A percentile compares a stretch with the other conserved stretches of the same genome.
These are phyloP conservation scores for Halisarca cf. caerulea DNA, from an alignment of 37 sponge, comb jelly and placozoan species.

Conservation along the genomic window DNA sequence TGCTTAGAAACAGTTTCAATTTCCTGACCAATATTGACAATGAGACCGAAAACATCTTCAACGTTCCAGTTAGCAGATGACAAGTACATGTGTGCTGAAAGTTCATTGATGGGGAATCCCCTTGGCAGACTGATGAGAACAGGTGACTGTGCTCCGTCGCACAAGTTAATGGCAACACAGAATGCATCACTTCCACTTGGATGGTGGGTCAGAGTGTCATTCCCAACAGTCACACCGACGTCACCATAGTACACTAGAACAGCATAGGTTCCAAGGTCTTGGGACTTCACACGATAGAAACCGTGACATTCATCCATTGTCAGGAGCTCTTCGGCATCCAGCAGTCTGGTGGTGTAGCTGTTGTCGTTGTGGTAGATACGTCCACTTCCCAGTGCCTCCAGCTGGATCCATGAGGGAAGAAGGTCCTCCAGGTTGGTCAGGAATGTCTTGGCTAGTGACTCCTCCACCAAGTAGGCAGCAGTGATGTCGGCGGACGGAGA, in stretches of 20 bases:
- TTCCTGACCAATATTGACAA: background rate
- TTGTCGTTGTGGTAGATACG: background rate
- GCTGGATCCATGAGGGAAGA: slow-evolving; percentile 16
- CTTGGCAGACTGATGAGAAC: slow-evolving; percentile 3
- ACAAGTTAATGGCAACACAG: slow-evolving; percentile 19
- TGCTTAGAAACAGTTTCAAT: background rate
- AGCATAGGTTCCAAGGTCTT: slow-evolving; percentile 4
- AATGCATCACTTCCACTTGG: background rate
- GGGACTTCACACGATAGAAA: background rate
- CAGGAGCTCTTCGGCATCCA: background rate
- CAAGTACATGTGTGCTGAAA: background rate
- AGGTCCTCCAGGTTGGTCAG: background rate
- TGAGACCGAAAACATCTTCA: background rate
- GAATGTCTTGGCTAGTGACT: slow-evolving; percentile 20
- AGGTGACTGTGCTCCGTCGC: background rate
- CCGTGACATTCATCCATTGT: background rate
- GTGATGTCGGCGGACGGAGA: background rate
- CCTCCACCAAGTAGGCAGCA: background rate
- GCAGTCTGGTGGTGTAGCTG: background rate
- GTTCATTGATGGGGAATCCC: background rate
- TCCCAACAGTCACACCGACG: background rate
- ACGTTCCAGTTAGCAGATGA: background rate
- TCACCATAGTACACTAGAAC: slow-evolving; percentile 13
- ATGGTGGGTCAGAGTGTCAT: background rate
- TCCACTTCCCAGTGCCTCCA: background rate